These are phyloP conservation scores for Setipinna tenuifilis DNA, from an alignment of 2,797 vertebrate species.

Conservation along the genomic window DNA sequence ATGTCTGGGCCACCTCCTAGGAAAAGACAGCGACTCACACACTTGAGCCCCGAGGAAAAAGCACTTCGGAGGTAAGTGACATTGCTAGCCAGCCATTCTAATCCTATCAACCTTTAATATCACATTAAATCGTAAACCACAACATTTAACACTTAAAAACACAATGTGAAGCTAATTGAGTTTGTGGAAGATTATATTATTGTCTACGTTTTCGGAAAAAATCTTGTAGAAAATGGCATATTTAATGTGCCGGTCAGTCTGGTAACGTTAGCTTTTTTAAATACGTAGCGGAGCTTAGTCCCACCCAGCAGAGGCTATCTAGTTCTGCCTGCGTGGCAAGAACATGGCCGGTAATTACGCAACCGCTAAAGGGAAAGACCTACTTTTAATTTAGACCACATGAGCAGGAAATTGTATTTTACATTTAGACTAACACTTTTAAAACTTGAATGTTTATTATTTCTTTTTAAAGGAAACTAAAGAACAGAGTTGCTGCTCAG, in stretches of 20 bases:
- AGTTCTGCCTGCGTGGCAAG: conserved; percentile 79
- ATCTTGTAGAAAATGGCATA: background rate
- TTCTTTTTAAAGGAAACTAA: conserved; percentile 84
- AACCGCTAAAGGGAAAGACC: conserved; percentile 38
- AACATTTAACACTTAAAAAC: too few species aligned
- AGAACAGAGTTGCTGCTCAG: conserved; percentile 97
- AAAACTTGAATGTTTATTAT: too few species aligned
- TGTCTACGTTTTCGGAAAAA: background rate
- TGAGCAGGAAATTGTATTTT: background rate
- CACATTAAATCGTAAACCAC: background rate
- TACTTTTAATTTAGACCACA: background rate
- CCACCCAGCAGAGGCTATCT: conserved; percentile 40
- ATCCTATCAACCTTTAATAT: background rate
- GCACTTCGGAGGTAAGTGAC: conserved; percentile 86
- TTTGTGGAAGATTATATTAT: background rate
- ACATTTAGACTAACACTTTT: too few species aligned
- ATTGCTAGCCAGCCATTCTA: background rate
- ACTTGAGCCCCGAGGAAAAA: conserved; percentile 94
- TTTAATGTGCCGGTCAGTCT: background rate
- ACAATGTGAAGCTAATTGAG: background rate
- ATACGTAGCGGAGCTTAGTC: background rate
- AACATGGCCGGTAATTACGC: conserved; percentile 70
- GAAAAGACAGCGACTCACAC: conserved; percentile 92
- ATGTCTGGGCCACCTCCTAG: conserved; percentile 75
- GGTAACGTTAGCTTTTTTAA: background rate